A percentile compares a stretch with the other conserved stretches of the same genome.
phyloP scores from a whole-genome alignment of 2,888 invertebrate species.

The Caenorhabditis sp. region DNA sequence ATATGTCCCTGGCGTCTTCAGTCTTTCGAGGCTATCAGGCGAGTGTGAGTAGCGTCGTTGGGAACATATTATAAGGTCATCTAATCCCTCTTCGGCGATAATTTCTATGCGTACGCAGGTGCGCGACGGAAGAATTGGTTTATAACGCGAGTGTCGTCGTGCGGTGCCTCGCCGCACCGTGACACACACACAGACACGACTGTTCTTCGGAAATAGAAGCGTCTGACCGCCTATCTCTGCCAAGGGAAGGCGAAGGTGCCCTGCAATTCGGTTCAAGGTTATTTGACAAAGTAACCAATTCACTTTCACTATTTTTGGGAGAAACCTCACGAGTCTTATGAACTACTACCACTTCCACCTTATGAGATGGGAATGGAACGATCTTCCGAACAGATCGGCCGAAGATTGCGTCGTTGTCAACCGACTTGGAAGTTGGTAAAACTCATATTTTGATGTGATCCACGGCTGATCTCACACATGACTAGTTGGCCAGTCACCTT shows the following conservation, averaged over 20 bases:
- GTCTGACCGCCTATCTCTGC: not conserved
- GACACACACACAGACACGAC: conserved; percentile 11
- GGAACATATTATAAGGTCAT: conserved; percentile 3
- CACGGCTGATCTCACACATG: not conserved
- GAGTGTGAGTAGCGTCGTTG: not conserved
- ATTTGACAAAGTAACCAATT: conserved; percentile 12
- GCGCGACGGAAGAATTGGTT: conserved; percentile 35
- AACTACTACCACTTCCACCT: not conserved
- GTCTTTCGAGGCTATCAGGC: not conserved
- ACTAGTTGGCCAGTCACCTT: conserved; percentile 15
- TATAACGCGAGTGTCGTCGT: conserved; percentile 17
- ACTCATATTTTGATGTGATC: not conserved
- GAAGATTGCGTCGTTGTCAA: not conserved
- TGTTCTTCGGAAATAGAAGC: conserved; percentile 10
- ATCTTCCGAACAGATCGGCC: not conserved
- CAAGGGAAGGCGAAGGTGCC: conserved; percentile 24
- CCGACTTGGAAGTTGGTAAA: not conserved
- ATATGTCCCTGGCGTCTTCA: too few species aligned
- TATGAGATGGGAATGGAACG: not conserved
- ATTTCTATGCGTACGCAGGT: conserved; percentile 26
- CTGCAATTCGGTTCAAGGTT: conserved; percentile 44
- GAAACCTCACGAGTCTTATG: not conserved
- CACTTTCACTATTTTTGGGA: conserved; percentile 38
- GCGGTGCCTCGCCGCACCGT: conserved; percentile 13
- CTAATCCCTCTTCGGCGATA: conserved; percentile 20